phyloP scores from a whole-genome alignment of 2,888 invertebrate species.

The Hirtodrosophila trivittata region DNA sequence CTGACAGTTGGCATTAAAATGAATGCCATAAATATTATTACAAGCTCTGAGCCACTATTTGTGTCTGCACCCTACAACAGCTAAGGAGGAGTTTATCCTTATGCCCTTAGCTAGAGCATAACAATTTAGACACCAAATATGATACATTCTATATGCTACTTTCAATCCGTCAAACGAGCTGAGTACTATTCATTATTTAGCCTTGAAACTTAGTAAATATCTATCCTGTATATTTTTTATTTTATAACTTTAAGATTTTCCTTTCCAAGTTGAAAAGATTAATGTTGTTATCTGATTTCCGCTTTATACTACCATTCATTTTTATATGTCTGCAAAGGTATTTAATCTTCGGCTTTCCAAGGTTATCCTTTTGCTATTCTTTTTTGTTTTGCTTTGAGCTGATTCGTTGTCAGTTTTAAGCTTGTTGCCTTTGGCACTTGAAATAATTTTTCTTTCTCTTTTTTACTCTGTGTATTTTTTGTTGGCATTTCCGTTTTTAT shows the following conservation, averaged over 20 bases:
- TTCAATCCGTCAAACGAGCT: too few relatives aligned
- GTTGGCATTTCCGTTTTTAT: conserved; percentile 8
- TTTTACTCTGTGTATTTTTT: conserved; percentile 15
- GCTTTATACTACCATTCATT: too few relatives aligned
- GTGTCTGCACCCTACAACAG: conserved; percentile 32
- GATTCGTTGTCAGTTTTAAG: conserved; percentile 45
- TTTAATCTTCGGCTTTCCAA: not conserved
- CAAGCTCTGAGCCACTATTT: conserved; percentile 40
- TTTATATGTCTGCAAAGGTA: not conserved
- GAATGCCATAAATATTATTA: conserved; percentile 74
- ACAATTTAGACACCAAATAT: not conserved
- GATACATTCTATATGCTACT: too few relatives aligned
- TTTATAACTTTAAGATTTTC: too few relatives aligned
- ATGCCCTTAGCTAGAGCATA: not conserved
- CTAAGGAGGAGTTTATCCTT: conserved; percentile 40
- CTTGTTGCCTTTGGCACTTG: conserved; percentile 43
- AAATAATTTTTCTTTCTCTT: conserved; percentile 33
- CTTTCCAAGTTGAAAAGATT: too few relatives aligned
- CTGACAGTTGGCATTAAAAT: conserved; percentile 75
- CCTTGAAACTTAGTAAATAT: too few relatives aligned
- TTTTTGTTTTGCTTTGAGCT: conserved; percentile 8
- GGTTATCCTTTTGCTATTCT: not conserved
- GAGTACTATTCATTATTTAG: too few relatives aligned
- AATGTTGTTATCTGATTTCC: too few relatives aligned
- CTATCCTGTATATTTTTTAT: too few relatives aligned